phyloP scores from a whole-genome alignment of 2,113 vertebrate species.

The Halcyon senegalensis region DNA sequence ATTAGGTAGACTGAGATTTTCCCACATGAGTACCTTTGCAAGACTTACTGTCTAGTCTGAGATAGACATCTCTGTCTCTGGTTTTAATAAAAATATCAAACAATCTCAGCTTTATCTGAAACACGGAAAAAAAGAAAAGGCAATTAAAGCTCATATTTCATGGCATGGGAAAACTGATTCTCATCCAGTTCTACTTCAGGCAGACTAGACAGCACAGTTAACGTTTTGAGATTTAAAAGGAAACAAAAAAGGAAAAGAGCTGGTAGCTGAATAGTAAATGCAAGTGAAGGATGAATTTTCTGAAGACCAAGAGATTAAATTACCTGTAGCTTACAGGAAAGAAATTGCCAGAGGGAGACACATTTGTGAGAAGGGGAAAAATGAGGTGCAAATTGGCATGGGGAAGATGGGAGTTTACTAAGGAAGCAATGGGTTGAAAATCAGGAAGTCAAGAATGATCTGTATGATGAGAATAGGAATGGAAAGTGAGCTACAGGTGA shows the following conservation, averaged over 20 bases:
- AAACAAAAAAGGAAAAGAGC: not conserved
- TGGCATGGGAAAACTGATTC: not conserved
- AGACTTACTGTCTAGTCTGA: not conserved
- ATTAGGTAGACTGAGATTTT: not conserved
- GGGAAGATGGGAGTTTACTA: not conserved
- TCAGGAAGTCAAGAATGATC: not conserved
- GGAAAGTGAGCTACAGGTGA: not conserved
- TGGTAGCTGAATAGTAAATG: not conserved
- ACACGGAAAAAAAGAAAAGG: not conserved
- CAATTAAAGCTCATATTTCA: not conserved
- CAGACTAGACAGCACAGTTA: not conserved
- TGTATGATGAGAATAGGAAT: not conserved
- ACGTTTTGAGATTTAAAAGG: not conserved
- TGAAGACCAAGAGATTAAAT: not conserved
- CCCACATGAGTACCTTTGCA: not conserved
- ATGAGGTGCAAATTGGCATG: not conserved
- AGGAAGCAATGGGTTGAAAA: not conserved
- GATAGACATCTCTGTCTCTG: not conserved
- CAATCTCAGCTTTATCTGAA: not conserved
- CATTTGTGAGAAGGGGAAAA: not conserved
- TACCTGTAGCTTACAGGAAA: not conserved
- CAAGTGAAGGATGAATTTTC: not conserved
- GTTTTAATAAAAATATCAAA: constrained; percentile 14
- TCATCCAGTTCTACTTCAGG: not conserved
- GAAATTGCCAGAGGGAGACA: not conserved